Conservation (phyloP, 2,113 vertebrate genomes). For the Thamnophis sirtalis region DNA sequence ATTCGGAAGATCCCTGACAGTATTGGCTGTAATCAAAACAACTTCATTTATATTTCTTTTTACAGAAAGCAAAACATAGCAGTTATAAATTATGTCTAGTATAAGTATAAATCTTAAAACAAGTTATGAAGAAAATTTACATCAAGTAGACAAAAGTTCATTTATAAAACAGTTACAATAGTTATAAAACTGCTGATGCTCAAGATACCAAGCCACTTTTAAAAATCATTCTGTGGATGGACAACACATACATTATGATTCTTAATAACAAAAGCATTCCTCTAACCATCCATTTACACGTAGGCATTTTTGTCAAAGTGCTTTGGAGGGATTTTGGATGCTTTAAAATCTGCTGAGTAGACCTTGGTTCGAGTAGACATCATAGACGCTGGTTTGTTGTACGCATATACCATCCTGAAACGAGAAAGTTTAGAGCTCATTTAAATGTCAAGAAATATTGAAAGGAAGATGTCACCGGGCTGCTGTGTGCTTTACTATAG, state of each 20-base stretch:
- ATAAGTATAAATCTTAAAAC: slow-evolving; percentile 56
- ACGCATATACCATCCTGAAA: slow-evolving; percentile 72
- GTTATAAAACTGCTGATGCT: slow-evolving; percentile 35
- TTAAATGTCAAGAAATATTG: background rate
- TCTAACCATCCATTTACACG: slow-evolving; percentile 62
- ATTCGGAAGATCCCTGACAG: rapidly evolving
- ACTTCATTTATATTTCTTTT: slow-evolving; percentile 57
- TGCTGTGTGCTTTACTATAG: background rate
- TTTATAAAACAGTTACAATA: slow-evolving; percentile 56
- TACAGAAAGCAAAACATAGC: slow-evolving; percentile 64
- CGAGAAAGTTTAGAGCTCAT: slow-evolving; percentile 38
- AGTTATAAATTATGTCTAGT: slow-evolving; percentile 54
- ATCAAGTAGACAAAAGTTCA: slow-evolving; percentile 61
- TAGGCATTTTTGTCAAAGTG: slow-evolving; percentile 85
- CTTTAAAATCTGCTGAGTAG: slow-evolving; percentile 64
- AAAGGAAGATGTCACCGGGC: background rate
- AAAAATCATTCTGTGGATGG: slow-evolving; percentile 57
- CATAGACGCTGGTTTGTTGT: slow-evolving; percentile 75
- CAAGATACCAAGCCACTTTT: slow-evolving; percentile 34
- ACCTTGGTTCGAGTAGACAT: slow-evolving; percentile 75
- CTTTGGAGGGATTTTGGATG: slow-evolving; percentile 57
- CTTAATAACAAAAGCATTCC: slow-evolving; percentile 33
- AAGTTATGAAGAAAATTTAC: slow-evolving; percentile 66
- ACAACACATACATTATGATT: slow-evolving; percentile 45
- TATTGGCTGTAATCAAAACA: slow-evolving; percentile 21